These are phyloP conservation scores for Python bivittatus DNA, from an alignment of 2,113 vertebrate genomes.

Conservation along the genomic window DNA sequence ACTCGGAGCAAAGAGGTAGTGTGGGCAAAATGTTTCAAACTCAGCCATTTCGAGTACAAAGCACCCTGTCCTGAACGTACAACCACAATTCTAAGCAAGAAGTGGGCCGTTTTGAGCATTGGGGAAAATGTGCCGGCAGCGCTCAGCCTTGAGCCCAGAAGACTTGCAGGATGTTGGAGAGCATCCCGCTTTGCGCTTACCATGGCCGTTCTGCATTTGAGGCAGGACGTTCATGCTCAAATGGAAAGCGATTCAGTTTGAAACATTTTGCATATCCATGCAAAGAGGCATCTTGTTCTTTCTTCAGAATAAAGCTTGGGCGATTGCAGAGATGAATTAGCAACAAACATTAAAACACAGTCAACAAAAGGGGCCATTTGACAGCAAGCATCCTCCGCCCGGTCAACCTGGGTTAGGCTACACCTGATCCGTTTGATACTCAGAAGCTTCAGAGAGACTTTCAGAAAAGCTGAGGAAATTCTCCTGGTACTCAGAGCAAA, in stretches of 20 bases:
- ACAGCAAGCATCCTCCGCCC: conserved; percentile 32
- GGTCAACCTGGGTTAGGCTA: conserved; percentile 43
- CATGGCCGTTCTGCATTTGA: background rate
- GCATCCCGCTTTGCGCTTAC: background rate
- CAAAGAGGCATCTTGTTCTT: background rate
- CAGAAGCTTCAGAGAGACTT: conserved; percentile 76
- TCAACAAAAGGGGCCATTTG: conserved; percentile 42
- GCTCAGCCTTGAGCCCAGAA: background rate
- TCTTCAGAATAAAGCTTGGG: background rate
- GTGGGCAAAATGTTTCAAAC: background rate
- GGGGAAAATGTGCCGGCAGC: background rate
- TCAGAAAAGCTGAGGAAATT: conserved; percentile 76
- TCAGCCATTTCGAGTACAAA: background rate
- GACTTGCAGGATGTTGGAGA: background rate
- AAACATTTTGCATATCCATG: background rate
- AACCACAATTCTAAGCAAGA: background rate
- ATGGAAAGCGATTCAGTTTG: background rate
- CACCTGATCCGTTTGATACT: conserved; percentile 82
- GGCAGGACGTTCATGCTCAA: background rate
- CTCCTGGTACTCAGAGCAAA: conserved; percentile 79
- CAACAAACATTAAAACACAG: background rate
- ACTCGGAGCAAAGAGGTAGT: background rate
- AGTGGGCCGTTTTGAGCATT: background rate
- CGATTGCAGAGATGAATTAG: background rate
- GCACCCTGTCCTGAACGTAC: background rate